These are phyloP conservation scores for Sialis fuliginosa DNA, from an alignment of 2,888 invertebrate species.

Conservation along the genomic window DNA sequence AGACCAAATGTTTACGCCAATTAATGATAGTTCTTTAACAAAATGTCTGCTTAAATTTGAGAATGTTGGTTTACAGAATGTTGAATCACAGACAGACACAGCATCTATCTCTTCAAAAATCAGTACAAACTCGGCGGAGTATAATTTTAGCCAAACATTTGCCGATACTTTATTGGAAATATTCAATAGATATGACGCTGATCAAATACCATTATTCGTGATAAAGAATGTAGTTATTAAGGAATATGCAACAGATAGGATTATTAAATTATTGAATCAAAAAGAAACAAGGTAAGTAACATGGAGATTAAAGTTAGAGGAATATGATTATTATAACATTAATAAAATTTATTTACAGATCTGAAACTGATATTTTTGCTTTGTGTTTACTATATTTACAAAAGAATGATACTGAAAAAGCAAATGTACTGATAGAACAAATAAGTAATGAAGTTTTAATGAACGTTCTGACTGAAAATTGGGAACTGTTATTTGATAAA, in stretches of 20 bases:
- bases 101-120: not conserved
- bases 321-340: not conserved
- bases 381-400: conserved; percentile 31
- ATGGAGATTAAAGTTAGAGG: not conserved
- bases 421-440: conserved; percentile 26
- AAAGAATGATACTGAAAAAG: conserved; percentile 28
- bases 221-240: conserved; percentile 31
- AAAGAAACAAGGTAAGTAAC: conserved; percentile 16
- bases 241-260: conserved; percentile 35
- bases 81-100: not conserved
- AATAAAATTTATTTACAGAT: conserved; percentile 13
- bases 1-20: conserved; percentile 24
- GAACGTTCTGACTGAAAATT: conserved; percentile 25
- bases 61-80: too few relatives aligned
- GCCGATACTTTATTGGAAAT: conserved; percentile 24
- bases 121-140: conserved; percentile 15
- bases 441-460: conserved; percentile 24
- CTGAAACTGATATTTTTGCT: conserved; percentile 24
- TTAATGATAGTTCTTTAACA: conserved; percentile 1
- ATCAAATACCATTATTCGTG: conserved; percentile 29
- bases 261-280: conserved; percentile 26
- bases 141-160: conserved; percentile 16
- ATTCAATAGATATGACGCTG: conserved; percentile 23
- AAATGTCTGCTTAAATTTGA: not conserved
- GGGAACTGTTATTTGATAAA: conserved; percentile 32